Evolutionary conservation across 2,113 vertebrate genomes (phyloP), one percentile per base, ranked within the genome.

Genomic region (Chroicocephalus ridibundus): DNA sequence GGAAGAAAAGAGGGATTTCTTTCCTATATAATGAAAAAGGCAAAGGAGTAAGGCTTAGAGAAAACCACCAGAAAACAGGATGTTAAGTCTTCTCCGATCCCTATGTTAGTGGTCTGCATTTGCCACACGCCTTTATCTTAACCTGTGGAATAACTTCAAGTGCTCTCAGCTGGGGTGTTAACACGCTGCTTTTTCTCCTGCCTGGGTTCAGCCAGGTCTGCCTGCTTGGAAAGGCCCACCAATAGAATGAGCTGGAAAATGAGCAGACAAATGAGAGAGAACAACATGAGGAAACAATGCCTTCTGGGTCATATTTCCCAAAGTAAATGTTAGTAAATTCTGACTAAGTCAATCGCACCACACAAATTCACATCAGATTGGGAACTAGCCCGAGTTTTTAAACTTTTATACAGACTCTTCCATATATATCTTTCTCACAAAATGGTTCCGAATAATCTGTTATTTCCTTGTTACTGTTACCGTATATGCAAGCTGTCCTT

Each of bases 261-360:
- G 54, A 92, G 44, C 69, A 96, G 68, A n/a, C 6, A 86, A 94
- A 65, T 57, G 64, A 58, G 40, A 76, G 51, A 57, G 40, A 89
- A 46, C 19, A 87, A 65, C 47, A n/a, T 34, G 62, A 95, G 49
- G 46, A 85, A 93, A 72, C 36, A 87, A 70, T 66, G 54, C 27
- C 31, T 90, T 79, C 46, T 93, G 84, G 47, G 74, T 82, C 78
- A 77, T 52, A 77, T 74, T 92, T 87, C 68, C 78, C 54, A n/a
- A 61, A 87, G 84, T 54, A 94, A 94, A 91, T 70, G 75, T 77
- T 54, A 36, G 81, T 87, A 69, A 91, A 71, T 82, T 94, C 77
- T 84, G 72, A 79, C 70, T 87, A 91, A 91, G 52, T 82, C 64
- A 79, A 49, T 87, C 2, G 0, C 46, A 74, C 51, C 52, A 85